Base-by-base conservation (phyloP, 2,888 invertebrate species). In the Nudaria mundana region DNA sequence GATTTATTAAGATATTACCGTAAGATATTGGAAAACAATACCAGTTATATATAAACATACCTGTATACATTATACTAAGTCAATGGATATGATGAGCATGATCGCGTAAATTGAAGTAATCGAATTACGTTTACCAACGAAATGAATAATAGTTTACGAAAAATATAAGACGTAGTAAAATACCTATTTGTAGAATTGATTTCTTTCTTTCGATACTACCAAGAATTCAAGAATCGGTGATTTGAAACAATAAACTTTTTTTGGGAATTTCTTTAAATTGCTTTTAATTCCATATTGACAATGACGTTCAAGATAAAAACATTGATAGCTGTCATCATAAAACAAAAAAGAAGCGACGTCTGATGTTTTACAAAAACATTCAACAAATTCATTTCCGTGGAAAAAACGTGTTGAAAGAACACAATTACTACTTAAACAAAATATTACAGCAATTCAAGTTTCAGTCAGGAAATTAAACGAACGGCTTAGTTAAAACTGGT, bases 401-500 rank as follows among this genome's bases (percentile, higher is more conserved):
- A 76, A 81, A 83, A 81, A 80, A 73, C 74, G 70, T 76, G 74
- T 71, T 72, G 72, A 82, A 82, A 85, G 78, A 83, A 82, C 81
- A 79, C 80, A 76, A 85, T 81, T 82, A 82, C 80, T 76, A 79
- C 76, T 83, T 80, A 81, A 85, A 83, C 85, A 82, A 84, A 83
- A 81, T 79, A 78, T 78, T 74, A 77, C 72, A 66, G 76, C 76
- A 69, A 79, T 81, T 68, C 75, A 71, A 73, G 78, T 69, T 78
- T 72, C 64, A 66, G 74, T 60, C 83, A 85, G 88, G 88, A 88
- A 87, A 86, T 88, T 88, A 87, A 86, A 79, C 71, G 80, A 80
- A 79, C 72, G 75, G 77, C 75, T 80, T 80, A 82, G 72, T 76
- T 74, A 61, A 66, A 67, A 64, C 69, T 63, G 60, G 56, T 60